Base-by-base conservation (phyloP, 2,888 invertebrate species). In the Meiosimyza decipiens region DNA sequence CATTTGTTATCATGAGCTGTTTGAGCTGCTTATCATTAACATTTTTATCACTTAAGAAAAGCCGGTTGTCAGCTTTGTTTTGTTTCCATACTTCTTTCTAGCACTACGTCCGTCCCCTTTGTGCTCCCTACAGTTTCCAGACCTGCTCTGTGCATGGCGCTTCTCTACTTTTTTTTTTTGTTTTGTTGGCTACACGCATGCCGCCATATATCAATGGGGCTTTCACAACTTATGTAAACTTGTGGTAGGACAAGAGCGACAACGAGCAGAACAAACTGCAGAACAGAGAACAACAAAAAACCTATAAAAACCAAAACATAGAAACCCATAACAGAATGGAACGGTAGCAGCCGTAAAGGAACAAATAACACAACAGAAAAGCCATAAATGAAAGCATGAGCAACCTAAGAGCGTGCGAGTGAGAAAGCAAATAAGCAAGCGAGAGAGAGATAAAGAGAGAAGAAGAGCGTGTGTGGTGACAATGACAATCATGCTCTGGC, bases 241-340 rank as follows among this genome's bases (percentile, higher is more conserved):
- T 78, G 78, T 66, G 78, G 77, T 78, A 78, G 78, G 77, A 78
- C 78, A 77, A 75, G 76, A 71, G 76, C 75, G 76, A 74, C 72
- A 76, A 78, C 75, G 71, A 33, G 50, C 59, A 66, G 47, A 40
- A 16, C 18, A 40, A 9, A 40, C 40, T 47, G 47, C 16, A 63
- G 49, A n/a, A 6, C 59, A 15, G 55, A 70, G 18, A 74, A 54
- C 59, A 69, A n/a, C n/a, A 68, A 63, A 71, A 47, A 12, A 60
- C 15, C 22, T 4, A 22, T 12, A 57, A 51, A 13, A 68, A 65
- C 51, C 51, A 51, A 28, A 51, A 65, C 54, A 16, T 40, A 12
- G 49, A 49, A 40, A 63, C 7, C 47, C 11, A 63, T 49, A 63
- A 63, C 47, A 63, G 47, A 40, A 49, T 16, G 16, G 40, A 47